Conservation (phyloP, 2,888 invertebrate species). For the Troides oblongomaculatus region DNA sequence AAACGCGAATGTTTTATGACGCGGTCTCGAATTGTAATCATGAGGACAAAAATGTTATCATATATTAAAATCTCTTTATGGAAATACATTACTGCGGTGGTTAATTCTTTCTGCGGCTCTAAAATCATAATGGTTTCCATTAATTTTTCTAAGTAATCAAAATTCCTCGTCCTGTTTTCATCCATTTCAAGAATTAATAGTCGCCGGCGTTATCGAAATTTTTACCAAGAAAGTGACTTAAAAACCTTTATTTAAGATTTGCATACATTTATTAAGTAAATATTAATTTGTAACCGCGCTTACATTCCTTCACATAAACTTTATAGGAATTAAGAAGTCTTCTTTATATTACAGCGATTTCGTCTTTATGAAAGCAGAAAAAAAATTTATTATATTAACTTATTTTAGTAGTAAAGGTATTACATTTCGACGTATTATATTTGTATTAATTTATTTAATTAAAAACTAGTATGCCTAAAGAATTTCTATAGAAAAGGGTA, state of each 20-base stretch:
- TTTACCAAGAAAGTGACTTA: not conserved
- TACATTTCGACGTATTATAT: too few relatives aligned
- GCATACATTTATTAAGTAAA: not conserved
- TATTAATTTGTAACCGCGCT: not conserved
- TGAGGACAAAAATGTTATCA: conserved; percentile 5
- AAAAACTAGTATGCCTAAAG: too few relatives aligned
- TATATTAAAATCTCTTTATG: conserved; percentile 21
- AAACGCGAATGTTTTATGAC: not conserved
- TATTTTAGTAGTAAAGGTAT: too few relatives aligned
- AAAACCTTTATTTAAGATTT: not conserved
- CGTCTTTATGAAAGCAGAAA: too few relatives aligned
- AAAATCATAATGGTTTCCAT: conserved; percentile 25
- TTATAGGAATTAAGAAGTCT: not conserved
- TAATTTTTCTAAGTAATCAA: conserved; percentile 33
- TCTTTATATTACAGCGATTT: too few relatives aligned
- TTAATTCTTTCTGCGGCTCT: conserved; percentile 17
- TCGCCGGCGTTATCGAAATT: not conserved
- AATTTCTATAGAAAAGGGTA: too few relatives aligned
- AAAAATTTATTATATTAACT: too few relatives aligned
- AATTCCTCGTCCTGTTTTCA: conserved; percentile 24
- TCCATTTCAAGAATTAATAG: not conserved
- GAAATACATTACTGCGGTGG: conserved; percentile 8
- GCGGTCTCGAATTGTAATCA: not conserved
- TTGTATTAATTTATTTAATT: too few relatives aligned
- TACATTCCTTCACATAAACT: not conserved